Conservation (phyloP, 1,140 invertebrate species). For the Drosophila nigromelanica region DNA sequence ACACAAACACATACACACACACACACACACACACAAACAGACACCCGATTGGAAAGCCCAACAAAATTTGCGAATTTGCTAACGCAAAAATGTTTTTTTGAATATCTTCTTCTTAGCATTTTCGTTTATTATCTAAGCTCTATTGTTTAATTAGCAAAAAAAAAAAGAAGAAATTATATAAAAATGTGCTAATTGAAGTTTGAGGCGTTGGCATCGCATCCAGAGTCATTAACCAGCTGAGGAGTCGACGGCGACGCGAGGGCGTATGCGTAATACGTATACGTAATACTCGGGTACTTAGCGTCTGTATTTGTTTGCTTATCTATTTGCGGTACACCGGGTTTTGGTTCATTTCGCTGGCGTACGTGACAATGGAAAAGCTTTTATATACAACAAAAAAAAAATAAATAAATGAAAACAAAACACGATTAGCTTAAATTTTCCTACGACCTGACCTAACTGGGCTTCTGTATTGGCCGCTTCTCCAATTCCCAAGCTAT, state of each 20-base stretch:
- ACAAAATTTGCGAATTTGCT: constrained; percentile 53
- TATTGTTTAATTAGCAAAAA: constrained; percentile 60
- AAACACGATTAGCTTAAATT: constrained; percentile 5
- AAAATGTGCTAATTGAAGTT: constrained; percentile 75
- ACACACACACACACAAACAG: constrained; percentile 11
- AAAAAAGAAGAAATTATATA: not conserved
- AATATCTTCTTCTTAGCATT: constrained; percentile 8
- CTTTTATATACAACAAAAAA: constrained; percentile 3
- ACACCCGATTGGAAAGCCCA: constrained; percentile 10
- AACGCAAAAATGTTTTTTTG: constrained; percentile 16
- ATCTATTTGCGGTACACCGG: constrained; percentile 65
- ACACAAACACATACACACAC: constrained; percentile 10
- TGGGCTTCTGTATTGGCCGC: not conserved
- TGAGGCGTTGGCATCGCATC: constrained; percentile 41
- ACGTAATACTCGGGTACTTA: constrained; percentile 22
- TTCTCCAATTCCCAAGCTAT: constrained; percentile 6
- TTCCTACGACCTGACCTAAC: not conserved
- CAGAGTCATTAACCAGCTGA: constrained; percentile 27
- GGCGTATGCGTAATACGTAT: constrained; percentile 51
- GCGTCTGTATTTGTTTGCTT: constrained; percentile 63
- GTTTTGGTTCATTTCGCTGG: constrained; percentile 47
- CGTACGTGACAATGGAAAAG: constrained; percentile 69
- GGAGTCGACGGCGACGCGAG: not conserved
- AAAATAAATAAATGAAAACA: not conserved
- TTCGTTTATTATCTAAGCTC: constrained; percentile 56